Percentiles rank a stretch among this genome's conserved stretches.
Evolutionary conservation across 2,797 vertebrate species (phyloP).

Genomic region (Oreochromis grahami): DNA sequence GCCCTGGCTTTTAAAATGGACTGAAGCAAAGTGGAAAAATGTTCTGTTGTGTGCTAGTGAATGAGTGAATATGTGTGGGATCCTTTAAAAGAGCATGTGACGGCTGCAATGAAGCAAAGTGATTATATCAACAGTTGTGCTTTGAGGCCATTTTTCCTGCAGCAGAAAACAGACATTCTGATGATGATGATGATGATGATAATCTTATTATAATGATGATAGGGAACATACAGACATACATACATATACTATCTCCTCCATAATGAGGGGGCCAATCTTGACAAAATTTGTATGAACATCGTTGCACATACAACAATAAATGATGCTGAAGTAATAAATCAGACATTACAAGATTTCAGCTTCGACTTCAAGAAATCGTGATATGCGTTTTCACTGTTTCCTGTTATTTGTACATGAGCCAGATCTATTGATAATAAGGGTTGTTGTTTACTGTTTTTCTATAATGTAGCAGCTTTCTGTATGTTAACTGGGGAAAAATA

Average conservation of each 20-base stretch:
- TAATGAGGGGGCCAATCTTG: not conserved
- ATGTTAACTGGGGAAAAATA: not conserved
- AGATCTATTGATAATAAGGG: not conserved
- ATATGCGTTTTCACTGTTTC: not conserved
- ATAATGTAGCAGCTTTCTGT: not conserved
- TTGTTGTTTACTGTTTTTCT: not conserved
- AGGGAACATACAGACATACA: not conserved
- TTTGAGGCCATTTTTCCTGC: not conserved
- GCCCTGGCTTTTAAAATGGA: not conserved
- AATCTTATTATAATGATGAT: not conserved
- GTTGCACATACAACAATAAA: not conserved
- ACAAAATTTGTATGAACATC: not conserved
- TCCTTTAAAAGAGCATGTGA: not conserved
- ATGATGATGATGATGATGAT: not conserved
- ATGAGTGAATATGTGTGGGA: not conserved
- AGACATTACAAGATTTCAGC: not conserved
- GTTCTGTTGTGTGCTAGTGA: not conserved
- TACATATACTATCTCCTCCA: not conserved
- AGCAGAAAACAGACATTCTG: not conserved
- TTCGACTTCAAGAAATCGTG: not conserved
- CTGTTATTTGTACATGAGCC: not conserved
- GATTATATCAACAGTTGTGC: not conserved
- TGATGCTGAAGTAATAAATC: not conserved
- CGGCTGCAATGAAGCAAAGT: not conserved
- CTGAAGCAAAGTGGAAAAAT: not conserved